phyloP scores from a whole-genome alignment of 2,113 vertebrate species.

The Syngnathus scovelli region DNA sequence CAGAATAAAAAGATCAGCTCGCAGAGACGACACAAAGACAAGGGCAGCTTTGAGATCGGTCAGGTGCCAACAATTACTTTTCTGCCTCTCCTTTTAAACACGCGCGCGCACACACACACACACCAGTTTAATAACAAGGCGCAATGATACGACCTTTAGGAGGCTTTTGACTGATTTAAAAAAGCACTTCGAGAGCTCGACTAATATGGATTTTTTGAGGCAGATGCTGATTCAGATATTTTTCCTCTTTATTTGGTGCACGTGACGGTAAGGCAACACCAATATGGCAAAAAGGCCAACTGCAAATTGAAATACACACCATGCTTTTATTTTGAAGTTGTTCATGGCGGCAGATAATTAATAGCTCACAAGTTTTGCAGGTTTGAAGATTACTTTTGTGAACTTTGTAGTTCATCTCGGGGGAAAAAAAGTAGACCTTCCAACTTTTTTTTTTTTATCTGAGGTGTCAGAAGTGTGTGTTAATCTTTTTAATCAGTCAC shows the following conservation, averaged over 20 bases:
- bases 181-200: background rate
- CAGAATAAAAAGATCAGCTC: slow-evolving; percentile 69
- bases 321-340: too few species aligned
- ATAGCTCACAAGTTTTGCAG: background rate
- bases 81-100: slow-evolving; percentile 48
- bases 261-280: too few species aligned
- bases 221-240: too few species aligned
- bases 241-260: too few species aligned
- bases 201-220: too few species aligned
- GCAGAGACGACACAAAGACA: slow-evolving; percentile 70
- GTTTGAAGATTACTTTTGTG: slow-evolving; percentile 24
- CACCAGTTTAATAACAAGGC: slow-evolving; percentile 32
- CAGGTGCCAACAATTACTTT: slow-evolving; percentile 67
- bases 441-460: slow-evolving; percentile 38
- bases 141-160: slow-evolving; percentile 28
- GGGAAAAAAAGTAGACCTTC: slow-evolving; percentile 14
- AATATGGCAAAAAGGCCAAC: too few species aligned
- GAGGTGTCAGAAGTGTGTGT: slow-evolving; percentile 50
- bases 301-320: too few species aligned
- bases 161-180: slow-evolving; percentile 11
- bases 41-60: slow-evolving; percentile 72
- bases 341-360: background rate
- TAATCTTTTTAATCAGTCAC: slow-evolving; percentile 57
- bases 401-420: slow-evolving; percentile 20
- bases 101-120: slow-evolving; percentile 21